Base-by-base conservation (phyloP, 2,113 vertebrate species). In the Hippocampus guttulatus region DNA sequence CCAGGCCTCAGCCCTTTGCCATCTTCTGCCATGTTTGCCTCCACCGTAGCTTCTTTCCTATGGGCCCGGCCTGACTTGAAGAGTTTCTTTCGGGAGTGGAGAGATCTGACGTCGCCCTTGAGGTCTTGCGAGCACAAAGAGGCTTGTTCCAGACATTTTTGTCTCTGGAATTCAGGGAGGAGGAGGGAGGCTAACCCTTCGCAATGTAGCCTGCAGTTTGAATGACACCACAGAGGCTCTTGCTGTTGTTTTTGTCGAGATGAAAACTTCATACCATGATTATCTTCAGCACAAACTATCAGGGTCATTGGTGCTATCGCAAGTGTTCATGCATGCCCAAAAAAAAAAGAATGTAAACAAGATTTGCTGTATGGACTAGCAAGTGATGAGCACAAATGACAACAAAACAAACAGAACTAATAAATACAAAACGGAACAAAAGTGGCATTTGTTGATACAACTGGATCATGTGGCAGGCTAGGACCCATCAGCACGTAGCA, bases 11-110 rank as follows among this genome's bases (percentile, higher is more conserved):
- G 87, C 88, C 79, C 79, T 85, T 91, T 88, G 79, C 93, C 93
- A 92, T 94, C 92, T 93, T 92, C 92, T 86, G 81, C 82, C 78
- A 85, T 92, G 90, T 94, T 93, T 93, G 91, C 90, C 89, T 87
- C 89, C 91, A 87, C 90, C 89, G 81, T 86, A 91, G 86, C 86
- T 93, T 94, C 94, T 90, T 92, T 91, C 78, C 75, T 79, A 70
- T 12, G 55, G 73, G 80, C 76, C 67, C 43, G 43, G 64, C 60
- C 73, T 41, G 67, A 77, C 74, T 72, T 77, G 71, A 81, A 84
- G 63, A 70, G 67, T 72, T 74, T 79, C 72, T 82, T 85, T 78
- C 65, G 78, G 60, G 70, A 65, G 23, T 47, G 63, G 30, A 60
- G 64, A 71, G 70, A 67, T 79, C 40, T 72, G 15, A 5, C 15